Conservation (phyloP, 2,113 vertebrate species). For the Tupaia chinensis region DNA sequence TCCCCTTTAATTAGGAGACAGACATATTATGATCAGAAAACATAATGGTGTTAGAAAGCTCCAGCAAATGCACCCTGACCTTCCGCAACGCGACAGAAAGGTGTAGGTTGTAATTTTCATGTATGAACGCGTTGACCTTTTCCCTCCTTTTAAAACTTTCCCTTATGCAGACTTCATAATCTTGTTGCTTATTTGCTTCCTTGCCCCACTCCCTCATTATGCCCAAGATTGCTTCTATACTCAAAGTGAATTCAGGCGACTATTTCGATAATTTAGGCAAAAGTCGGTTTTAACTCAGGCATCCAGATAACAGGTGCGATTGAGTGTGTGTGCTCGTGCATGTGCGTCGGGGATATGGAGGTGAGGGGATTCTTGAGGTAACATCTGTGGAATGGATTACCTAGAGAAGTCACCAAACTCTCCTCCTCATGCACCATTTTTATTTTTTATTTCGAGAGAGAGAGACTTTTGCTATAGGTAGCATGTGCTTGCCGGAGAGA, state of each 20-base stretch:
- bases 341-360: neutral
- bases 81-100: neutral
- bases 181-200: constrained; percentile 42
- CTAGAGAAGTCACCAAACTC: neutral
- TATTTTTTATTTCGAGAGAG: no score
- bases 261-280: constrained; percentile 49
- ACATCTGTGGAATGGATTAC: neutral
- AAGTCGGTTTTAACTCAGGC: constrained; percentile 35
- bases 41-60: neutral
- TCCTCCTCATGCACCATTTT: neutral
- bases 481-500: no score
- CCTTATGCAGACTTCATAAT: constrained; percentile 27
- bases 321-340: neutral
- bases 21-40: constrained; percentile 7
- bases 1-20: neutral
- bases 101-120: neutral
- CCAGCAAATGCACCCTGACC: neutral
- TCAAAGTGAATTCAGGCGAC: constrained; percentile 25
- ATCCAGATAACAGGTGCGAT: neutral
- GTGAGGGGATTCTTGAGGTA: neutral
- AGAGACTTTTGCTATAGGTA: no score
- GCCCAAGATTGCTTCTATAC: neutral
- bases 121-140: neutral
- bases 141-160: constrained; percentile 28
- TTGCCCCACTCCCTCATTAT: neutral